Conservation (phyloP, 2,888 invertebrate genomes). For the Luffia ferchaultella region DNA sequence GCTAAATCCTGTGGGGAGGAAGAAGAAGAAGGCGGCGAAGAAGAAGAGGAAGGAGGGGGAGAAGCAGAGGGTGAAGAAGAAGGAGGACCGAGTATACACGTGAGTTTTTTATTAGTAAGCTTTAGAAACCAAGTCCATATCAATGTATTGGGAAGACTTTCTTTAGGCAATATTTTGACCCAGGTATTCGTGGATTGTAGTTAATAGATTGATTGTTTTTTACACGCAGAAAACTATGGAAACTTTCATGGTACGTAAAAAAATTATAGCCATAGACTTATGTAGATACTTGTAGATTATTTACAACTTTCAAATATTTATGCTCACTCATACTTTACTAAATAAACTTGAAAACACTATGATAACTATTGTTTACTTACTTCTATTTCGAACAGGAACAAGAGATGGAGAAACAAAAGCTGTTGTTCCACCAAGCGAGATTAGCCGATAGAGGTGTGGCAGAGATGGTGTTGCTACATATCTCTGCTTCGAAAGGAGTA, state of each 20-base stretch:
- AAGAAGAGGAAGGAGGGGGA: constrained; percentile 80
- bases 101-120: no score
- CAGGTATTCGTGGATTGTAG: no score
- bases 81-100: constrained; percentile 91
- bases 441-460: constrained; percentile 97
- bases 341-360: no score
- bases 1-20: constrained; percentile 97
- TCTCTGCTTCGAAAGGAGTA: constrained; percentile 95
- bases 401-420: constrained; percentile 99
- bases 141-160: no score
- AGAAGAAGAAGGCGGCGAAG: constrained; percentile 95
- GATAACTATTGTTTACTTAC: no score
- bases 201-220: no score
- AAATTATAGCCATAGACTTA: no score
- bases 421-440: constrained; percentile 97
- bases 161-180: no score
- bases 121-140: no score
- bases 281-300: no score
- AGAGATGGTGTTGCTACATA: constrained; percentile 98
- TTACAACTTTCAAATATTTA: no score
- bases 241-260: constrained; percentile 54
- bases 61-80: constrained; percentile 66
- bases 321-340: no score
- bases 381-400: constrained; percentile 84
- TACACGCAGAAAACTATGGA: constrained; percentile 57